phyloP scores from a whole-genome alignment of 2,113 vertebrate species.

The Cyprinus carpio region DNA sequence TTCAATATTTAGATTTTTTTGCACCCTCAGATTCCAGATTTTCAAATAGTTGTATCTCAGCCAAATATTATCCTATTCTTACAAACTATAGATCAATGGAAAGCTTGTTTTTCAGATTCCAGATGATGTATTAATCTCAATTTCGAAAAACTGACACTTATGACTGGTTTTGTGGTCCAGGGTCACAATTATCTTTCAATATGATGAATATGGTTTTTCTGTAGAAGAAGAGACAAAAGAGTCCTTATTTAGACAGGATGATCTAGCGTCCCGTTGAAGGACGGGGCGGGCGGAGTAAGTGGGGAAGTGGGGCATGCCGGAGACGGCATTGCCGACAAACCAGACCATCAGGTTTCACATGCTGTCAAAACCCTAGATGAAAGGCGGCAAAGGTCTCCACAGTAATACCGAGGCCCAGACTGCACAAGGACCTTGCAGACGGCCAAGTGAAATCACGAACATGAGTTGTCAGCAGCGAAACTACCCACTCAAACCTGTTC shows the following conservation, averaged over 20 bases:
- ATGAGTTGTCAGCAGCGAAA: constrained; percentile 3
- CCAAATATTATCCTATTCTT: no score
- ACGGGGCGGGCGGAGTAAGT: not conserved
- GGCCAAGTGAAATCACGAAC: not conserved
- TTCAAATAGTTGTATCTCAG: no score
- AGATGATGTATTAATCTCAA: no score
- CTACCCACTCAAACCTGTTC: constrained; percentile 1
- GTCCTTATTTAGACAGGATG: constrained; percentile 9
- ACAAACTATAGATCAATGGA: no score
- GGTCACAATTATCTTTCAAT: not conserved
- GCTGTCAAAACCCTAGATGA: constrained; percentile 64
- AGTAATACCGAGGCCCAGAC: constrained; percentile 56
- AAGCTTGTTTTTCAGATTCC: no score
- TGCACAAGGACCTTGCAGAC: constrained; percentile 38
- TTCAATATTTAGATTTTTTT: no score
- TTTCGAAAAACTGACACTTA: no score
- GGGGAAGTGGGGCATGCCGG: not conserved
- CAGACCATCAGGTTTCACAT: constrained; percentile 73
- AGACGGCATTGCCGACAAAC: constrained; percentile 64
- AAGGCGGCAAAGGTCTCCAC: constrained; percentile 53
- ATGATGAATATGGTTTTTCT: not conserved
- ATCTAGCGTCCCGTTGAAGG: not conserved
- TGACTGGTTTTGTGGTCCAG: no score
- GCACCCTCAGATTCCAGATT: no score
- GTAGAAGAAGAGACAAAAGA: not conserved